These are phyloP conservation scores for Colinus virginianus DNA, from an alignment of 2,113 vertebrate genomes.

Conservation along the genomic window DNA sequence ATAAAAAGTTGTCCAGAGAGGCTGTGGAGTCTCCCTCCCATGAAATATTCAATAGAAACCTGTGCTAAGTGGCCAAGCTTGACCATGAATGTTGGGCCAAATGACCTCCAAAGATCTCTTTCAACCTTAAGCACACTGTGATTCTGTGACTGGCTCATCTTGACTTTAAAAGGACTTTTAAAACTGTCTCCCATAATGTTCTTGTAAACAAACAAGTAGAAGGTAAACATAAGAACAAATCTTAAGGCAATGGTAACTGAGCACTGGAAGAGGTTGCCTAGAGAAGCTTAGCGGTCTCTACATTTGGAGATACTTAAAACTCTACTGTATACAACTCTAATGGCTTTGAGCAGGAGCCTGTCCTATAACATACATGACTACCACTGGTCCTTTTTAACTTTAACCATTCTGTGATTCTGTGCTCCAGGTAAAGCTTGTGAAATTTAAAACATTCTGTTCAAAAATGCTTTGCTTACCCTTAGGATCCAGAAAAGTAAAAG, in stretches of 20 bases:
- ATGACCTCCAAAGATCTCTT: neutral
- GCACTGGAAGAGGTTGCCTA: neutral
- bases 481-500: neutral
- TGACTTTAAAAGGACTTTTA: neutral
- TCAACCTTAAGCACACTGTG: neutral
- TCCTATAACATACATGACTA: neutral
- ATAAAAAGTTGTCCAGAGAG: neutral
- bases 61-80: neutral
- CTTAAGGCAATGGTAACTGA: neutral
- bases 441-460: neutral
- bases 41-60: neutral
- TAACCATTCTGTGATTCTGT: neutral
- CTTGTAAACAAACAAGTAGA: neutral
- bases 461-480: neutral
- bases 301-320: neutral
- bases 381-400: neutral
- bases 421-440: neutral
- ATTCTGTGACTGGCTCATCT: neutral
- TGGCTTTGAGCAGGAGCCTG: neutral
- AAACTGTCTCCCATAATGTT: rapidly evolving
- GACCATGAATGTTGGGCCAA: neutral
- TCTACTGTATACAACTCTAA: neutral
- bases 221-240: neutral
- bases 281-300: neutral
- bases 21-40: neutral